These are phyloP conservation scores for Dipodomys merriami DNA, from an alignment of 2,113 vertebrate genomes.

Conservation along the genomic window DNA sequence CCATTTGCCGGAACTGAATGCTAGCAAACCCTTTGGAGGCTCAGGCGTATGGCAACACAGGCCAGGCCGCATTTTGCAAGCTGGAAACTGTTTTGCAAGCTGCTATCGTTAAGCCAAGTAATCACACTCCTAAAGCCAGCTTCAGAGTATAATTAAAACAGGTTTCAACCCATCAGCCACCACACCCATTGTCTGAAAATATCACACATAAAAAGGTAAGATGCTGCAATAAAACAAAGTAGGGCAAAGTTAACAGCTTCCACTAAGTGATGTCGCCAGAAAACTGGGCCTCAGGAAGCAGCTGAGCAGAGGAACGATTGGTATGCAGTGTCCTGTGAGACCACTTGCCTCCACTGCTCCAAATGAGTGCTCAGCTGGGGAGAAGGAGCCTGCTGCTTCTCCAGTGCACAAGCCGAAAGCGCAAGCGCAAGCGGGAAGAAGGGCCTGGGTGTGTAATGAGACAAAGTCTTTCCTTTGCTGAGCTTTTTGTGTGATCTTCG, in stretches of 20 bases:
- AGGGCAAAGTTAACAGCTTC: constrained; percentile 42
- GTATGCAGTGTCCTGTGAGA: neutral
- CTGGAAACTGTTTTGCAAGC: constrained; percentile 80
- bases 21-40: constrained; percentile 7
- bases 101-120: constrained; percentile 73
- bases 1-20: constrained; percentile 26
- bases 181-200: constrained; percentile 64
- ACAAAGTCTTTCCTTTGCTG: neutral
- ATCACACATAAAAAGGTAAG: neutral
- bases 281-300: neutral
- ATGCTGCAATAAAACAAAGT: constrained; percentile 22
- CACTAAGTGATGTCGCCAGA: neutral
- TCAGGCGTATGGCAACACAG: constrained; percentile 13
- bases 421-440: neutral
- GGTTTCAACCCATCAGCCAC: constrained; percentile 71
- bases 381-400: neutral
- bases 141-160: constrained; percentile 67
- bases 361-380: neutral
- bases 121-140: constrained; percentile 63
- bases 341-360: neutral
- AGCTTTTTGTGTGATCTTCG: neutral
- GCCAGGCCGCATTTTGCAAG: constrained; percentile 57
- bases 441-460: neutral
- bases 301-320: no score
- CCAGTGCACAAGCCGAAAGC: neutral